Base-by-base conservation (phyloP, 2,797 vertebrate species). In the Epinephelus malabaricus region DNA sequence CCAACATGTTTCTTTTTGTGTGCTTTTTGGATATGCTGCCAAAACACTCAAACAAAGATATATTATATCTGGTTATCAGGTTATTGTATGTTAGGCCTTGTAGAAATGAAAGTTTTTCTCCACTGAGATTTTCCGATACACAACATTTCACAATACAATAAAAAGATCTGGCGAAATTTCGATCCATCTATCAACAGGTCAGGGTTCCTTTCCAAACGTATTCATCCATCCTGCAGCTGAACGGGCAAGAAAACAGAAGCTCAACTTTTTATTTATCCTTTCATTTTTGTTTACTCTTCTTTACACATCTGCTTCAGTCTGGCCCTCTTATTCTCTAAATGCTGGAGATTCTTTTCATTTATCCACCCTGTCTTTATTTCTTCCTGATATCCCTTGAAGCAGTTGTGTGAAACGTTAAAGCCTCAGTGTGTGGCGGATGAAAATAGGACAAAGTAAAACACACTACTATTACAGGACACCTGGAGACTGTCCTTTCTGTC, bases 381-480 rank as follows among this genome's bases (percentile, higher is more conserved):
- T 34, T 56, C 23, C 43, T 69, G 58, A 27, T 81, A 73, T 78
- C 74, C 54, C 17, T 74, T 76, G n/a, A 73, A 59, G 70, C 53
- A 69, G 78, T 82, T 76, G 65, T 88, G 88, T 89, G 85, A 86
- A 89, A 89, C 90, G 84, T 91, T 96, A 96, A 95, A 95, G 76
- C 92, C 95, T 95, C 95, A 95, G 94, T 95, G 94, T 97, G 96
- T 93, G 95, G 95, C 92, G 90, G 94, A 95, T 95, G 95, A 82
- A 81, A 92, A 97, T 95, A 96, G 96, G 94, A 95, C 91, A 94
- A 95, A 95, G 95, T 95, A 74, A 81, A 76, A 79, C 50, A 66
- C 30, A 92, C 94, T 94, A 94, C 95, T 95, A 95, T 97, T 97
- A 96, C 96, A 92, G 94, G 96, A 96, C 96, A 96, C 97, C 96